A percentile compares a stretch with the other conserved stretches of the same genome.
These are phyloP conservation scores for Tupaia tana DNA, from an alignment of 2,113 vertebrate genomes.

Conservation along the genomic window DNA sequence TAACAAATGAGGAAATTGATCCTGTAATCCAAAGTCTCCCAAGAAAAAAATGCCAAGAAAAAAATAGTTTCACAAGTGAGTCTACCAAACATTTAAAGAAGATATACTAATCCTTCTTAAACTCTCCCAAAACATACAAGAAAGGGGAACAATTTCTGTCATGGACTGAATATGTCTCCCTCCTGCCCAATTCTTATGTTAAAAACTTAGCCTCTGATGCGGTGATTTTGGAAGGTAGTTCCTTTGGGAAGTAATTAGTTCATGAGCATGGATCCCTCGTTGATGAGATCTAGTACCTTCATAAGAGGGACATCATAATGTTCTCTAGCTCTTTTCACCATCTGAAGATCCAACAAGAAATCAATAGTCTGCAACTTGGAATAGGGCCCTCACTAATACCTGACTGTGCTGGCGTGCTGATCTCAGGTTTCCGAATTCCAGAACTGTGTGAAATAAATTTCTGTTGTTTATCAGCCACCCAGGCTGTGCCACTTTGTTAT, in stretches of 20 bases:
- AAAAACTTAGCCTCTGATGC: not conserved
- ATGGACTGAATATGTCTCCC: not conserved
- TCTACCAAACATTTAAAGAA: not conserved
- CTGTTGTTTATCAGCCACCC: not conserved
- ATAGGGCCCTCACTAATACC: not conserved
- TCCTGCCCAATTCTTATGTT: not conserved
- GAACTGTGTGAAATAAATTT: not conserved
- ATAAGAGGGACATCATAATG: not conserved
- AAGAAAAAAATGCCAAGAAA: not conserved
- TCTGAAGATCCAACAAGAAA: not conserved
- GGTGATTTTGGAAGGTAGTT: not conserved
- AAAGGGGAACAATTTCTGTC: not conserved
- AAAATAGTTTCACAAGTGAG: not conserved
- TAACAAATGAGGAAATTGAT: too few species aligned
- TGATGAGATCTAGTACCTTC: not conserved
- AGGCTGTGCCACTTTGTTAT: not conserved
- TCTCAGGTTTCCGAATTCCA: not conserved
- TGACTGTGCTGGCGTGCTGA: not conserved
- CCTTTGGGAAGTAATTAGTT: not conserved
- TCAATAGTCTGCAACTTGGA: not conserved
- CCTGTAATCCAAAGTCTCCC: not conserved
- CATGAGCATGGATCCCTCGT: not conserved
- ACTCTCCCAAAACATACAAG: not conserved
- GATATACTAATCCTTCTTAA: not conserved
- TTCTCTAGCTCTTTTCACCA: not conserved